Conservation (phyloP, 2,797 vertebrate species). For the Characodon lateralis region DNA sequence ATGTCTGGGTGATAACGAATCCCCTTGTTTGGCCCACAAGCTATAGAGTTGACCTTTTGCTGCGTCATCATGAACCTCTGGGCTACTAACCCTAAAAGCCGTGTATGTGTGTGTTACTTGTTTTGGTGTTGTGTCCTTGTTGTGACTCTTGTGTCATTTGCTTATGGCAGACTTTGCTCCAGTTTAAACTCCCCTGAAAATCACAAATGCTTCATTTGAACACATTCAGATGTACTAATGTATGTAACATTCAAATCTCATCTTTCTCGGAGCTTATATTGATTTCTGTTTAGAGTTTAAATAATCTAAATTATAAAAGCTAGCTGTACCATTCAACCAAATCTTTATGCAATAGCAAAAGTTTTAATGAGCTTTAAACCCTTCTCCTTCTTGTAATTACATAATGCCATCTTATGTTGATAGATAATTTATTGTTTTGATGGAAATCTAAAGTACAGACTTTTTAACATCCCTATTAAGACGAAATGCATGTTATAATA, state of each 20-base stretch:
- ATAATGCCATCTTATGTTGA: neutral
- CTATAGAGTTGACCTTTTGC: slow-evolving; percentile 15
- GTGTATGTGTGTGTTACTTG: neutral
- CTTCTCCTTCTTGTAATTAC: neutral
- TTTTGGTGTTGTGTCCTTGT: slow-evolving; percentile 7
- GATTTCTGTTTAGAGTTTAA: neutral
- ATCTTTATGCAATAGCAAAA: neutral
- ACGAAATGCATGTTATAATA: neutral
- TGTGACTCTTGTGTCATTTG: slow-evolving; percentile 2
- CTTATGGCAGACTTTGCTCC: slow-evolving; percentile 24
- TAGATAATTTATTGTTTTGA: neutral
- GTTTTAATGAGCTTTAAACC: neutral
- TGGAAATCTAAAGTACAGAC: neutral
- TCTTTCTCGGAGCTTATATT: neutral
- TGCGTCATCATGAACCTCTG: slow-evolving; percentile 2
- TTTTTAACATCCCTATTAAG: neutral
- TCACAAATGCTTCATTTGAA: slow-evolving; percentile 17
- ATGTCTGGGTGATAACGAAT: slow-evolving; percentile 15
- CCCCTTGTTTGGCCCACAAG: slow-evolving; percentile 25
- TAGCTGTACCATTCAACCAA: neutral
- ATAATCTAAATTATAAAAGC: neutral
- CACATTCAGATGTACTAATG: slow-evolving; percentile 7
- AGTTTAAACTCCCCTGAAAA: slow-evolving; percentile 13
- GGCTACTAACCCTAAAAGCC: neutral
- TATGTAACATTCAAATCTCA: neutral